Conservation (phyloP, 2,888 invertebrate species). For the Luperina testacea region DNA sequence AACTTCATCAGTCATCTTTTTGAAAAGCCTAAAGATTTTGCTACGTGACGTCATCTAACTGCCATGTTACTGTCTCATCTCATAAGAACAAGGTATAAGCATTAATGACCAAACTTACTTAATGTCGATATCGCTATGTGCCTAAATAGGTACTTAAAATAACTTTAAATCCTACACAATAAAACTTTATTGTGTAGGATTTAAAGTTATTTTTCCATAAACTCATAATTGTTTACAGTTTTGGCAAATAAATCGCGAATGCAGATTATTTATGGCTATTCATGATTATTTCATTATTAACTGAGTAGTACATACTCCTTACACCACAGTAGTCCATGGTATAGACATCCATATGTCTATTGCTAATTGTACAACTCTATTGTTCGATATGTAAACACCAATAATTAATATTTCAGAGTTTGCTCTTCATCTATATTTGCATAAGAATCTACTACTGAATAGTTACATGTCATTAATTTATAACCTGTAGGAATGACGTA, state of each 20-base stretch:
- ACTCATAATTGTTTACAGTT: too few species aligned
- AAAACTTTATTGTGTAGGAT: too few species aligned
- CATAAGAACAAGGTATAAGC: not conserved
- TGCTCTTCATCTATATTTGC: conserved; percentile 18
- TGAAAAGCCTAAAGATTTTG: not conserved
- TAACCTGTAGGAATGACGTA: not conserved
- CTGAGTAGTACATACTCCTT: not conserved
- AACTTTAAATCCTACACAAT: too few species aligned
- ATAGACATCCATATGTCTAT: not conserved
- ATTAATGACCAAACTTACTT: not conserved
- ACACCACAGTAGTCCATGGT: not conserved
- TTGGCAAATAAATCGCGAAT: too few species aligned
- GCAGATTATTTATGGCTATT: not conserved
- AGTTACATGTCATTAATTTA: not conserved
- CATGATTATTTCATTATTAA: not conserved
- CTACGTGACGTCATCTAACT: too few species aligned
- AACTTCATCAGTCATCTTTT: not conserved
- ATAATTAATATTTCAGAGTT: conserved; percentile 28
- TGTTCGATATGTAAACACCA: conserved; percentile 16
- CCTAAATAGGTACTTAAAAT: not conserved
- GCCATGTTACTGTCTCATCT: not conserved
- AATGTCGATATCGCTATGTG: not conserved
- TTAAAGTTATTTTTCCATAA: too few species aligned
- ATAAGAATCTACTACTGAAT: not conserved
- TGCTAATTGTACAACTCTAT: conserved; percentile 5